phyloP scores from a whole-genome alignment of 2,888 invertebrate genomes.

The Pyrrhosoma nymphula region DNA sequence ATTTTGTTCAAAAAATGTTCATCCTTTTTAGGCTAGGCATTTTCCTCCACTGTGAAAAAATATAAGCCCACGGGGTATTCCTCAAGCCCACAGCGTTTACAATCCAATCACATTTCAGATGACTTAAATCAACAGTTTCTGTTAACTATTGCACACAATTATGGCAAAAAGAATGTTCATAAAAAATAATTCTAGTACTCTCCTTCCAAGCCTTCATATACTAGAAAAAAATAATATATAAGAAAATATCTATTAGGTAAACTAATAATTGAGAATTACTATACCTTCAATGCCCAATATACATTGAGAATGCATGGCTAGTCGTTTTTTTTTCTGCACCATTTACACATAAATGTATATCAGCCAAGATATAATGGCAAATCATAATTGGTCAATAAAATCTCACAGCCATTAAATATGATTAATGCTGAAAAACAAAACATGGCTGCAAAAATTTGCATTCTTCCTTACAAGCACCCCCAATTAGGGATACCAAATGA shows the following conservation, averaged over 20 bases:
- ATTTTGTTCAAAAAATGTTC: background rate
- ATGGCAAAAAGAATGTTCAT: background rate
- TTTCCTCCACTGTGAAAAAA: background rate
- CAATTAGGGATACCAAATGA: too few relatives aligned
- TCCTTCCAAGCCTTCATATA: background rate
- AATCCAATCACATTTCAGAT: background rate
- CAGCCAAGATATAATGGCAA: slow-evolving; percentile 6
- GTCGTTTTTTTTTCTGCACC: background rate
- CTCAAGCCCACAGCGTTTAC: background rate
- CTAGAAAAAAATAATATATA: background rate
- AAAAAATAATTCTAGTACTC: slow-evolving; percentile 5
- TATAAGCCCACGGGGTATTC: background rate
- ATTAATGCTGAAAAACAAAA: too few relatives aligned
- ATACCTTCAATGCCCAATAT: background rate
- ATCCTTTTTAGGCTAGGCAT: background rate
- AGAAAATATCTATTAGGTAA: background rate
- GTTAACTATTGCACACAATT: background rate
- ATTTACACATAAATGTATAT: background rate
- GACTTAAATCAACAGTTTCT: background rate
- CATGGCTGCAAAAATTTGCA: too few relatives aligned
- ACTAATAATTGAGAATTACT: background rate
- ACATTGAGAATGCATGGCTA: background rate
- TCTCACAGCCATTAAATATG: too few relatives aligned
- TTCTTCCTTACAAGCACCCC: too few relatives aligned
- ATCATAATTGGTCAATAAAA: background rate